Base-by-base conservation (phyloP, 2,113 vertebrate species). In the Lethenteron reissneri region DNA sequence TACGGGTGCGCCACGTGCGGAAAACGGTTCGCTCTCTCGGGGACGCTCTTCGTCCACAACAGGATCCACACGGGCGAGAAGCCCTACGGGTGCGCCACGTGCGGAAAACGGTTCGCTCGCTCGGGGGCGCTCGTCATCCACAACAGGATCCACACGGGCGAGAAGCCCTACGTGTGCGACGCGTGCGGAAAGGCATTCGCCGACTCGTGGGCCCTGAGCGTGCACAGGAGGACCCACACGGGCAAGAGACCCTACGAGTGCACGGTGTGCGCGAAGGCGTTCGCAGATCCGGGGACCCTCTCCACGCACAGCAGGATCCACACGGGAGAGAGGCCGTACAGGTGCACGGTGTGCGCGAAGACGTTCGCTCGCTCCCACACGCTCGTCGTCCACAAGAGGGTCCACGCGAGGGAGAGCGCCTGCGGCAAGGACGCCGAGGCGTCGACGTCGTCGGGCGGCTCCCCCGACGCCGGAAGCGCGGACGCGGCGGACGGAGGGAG, bases 131-230 rank as follows among this genome's bases (percentile, higher is more conserved):
- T 68, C 15, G 62, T n/a, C 15, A 19, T 68, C 15, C 62, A 68
- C 62, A 68, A n/a, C 15, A 68, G 62, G 62, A 68, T 68, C 19
- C 62, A 68, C 19, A 68, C 62, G 62, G 62, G 62, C 8, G 19
- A 68, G 19, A 15, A 19, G 19, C 62, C 62, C 15, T 68, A n/a
- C 62, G 19, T 68, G 15, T 68, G 62, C 62, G 15, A 15, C 19
- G 15, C 19, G 15, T 68, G 62, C 19, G 62, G 62, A 19, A 68
- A 68, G 62, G 62, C 62, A 68, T 68, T 68, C 19, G 62, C 19
- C 15, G 15, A 15, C 19, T 68, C 62, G 19, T n/a, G 19, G 3
- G 19, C 62, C 15, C 19, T 68, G 62, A 19, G 19, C 19, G 62
- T 19, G 15, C 62, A 68, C 62, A 68, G 15, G 62, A 68, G 19